Percentiles rank a stretch among this genome's conserved stretches.
Evolutionary conservation across 2,888 invertebrate species (phyloP).

Genomic region (Lasioglossum zephyrum): DNA sequence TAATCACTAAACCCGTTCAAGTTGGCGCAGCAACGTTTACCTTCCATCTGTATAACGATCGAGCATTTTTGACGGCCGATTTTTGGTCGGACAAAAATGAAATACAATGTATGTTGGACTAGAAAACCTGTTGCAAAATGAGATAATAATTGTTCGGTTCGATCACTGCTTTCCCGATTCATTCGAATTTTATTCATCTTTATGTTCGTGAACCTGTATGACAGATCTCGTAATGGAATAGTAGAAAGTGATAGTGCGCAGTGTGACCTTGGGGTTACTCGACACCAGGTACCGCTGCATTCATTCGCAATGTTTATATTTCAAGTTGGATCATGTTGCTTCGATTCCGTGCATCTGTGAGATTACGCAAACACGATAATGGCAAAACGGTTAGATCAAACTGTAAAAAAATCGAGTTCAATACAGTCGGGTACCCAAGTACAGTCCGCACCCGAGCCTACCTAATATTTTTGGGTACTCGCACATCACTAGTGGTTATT

Average conservation of each 20-base stretch:
- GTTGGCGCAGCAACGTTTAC: neutral
- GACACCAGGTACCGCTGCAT: neutral
- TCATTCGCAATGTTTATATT: neutral
- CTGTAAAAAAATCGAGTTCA: neutral
- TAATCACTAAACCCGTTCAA: conserved; percentile 12
- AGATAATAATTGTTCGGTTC: no score
- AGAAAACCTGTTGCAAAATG: neutral
- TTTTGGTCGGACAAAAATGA: neutral
- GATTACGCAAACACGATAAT: neutral
- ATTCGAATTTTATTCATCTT: neutral
- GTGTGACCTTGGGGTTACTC: neutral
- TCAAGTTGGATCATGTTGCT: neutral
- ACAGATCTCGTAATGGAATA: neutral
- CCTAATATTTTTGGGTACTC: no score
- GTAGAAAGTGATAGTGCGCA: neutral
- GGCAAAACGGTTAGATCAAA: neutral
- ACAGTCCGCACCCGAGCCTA: no score
- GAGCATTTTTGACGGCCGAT: neutral
- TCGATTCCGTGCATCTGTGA: neutral
- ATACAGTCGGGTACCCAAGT: no score
- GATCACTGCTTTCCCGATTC: no score
- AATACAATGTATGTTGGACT: neutral
- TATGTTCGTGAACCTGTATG: neutral
- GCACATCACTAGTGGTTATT: no score
- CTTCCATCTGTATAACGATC: neutral